Base-by-base conservation (phyloP, 2,888 invertebrate genomes). In the Cataglyphis altisquamis region DNA sequence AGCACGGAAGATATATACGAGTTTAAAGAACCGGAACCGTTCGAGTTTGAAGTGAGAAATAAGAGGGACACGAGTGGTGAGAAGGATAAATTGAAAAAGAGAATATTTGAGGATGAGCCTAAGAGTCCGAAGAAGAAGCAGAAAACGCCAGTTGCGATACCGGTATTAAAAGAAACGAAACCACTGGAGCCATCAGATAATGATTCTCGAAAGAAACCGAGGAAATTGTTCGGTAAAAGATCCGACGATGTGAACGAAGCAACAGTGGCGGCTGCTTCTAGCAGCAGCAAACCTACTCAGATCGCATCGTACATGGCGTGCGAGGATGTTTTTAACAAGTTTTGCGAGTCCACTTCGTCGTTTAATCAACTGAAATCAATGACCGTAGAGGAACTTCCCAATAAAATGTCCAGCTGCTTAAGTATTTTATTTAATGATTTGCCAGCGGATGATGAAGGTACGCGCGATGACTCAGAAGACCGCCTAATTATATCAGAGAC, bases 21-120 rank as follows among this genome's bases (percentile, higher is more conserved):
- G 94, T 98, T 98, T 93, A 98, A 98, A 94, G 98, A 98, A 94
- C 98, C 98, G 0, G 98, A 98, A 94, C 98, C 98, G 0, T 98
- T 98, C 92, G 98, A 98, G 93, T 96, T 98, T 89, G 98, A 98
- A 94, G 96, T 97, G 10, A 96, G 97, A 74, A 94, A 94, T 75
- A 95, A 95, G 67, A 90, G 94, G 1, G 94, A 94, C 68, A 92
- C 93, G 0, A 91, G 88, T 12, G 90, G 90, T 0, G 94, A 94
- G 4, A 93, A 93, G 66, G 94, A 94, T 2, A 94, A 94, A 72
- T 29, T 91, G 25, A 94, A 94, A 72, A 95, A 94, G 41, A 91
- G 94, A 4, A 87, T 93, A 3, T 94, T 94, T 48, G 94, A 94
- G 5, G 94, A 94, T 21, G 94, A 94, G n/a, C 92, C 92, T 0